Conservation (phyloP, 1,140 invertebrate genomes). For the Trachelipus rathkii region DNA sequence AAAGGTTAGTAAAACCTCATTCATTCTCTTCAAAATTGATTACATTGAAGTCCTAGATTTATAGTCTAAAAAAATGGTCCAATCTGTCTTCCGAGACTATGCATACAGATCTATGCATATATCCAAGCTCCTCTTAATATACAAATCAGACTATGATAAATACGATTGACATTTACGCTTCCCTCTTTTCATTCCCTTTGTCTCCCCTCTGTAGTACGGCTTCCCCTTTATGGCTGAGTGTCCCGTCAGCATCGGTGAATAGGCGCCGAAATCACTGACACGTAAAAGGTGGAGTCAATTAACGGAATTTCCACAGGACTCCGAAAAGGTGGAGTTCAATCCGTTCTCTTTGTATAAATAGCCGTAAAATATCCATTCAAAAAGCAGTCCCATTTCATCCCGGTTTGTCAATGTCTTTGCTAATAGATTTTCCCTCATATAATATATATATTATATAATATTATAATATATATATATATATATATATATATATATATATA, state of each 20-base stretch:
- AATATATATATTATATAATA: too few species aligned
- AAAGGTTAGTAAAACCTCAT: too few species aligned
- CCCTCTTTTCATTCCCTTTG: background rate
- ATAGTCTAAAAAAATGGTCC: too few species aligned
- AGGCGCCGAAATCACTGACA: background rate
- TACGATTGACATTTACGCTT: background rate
- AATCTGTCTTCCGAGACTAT: too few species aligned
- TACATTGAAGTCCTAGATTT: too few species aligned
- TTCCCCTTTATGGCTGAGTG: background rate
- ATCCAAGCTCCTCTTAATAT: too few species aligned
- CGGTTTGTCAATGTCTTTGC: background rate
- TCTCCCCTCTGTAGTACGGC: too few species aligned
- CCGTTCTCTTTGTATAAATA: conserved; percentile 3
- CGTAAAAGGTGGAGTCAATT: conserved; percentile 2
- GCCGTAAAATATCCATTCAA: conserved; percentile 10
- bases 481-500: too few species aligned
- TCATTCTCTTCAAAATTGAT: too few species aligned
- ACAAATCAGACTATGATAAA: too few species aligned
- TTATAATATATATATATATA: too few species aligned
- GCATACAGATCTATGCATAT: too few species aligned
- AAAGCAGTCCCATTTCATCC: conserved; percentile 3
- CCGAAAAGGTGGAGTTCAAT: background rate
- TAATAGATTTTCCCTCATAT: background rate
- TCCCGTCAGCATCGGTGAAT: conserved; percentile 1
- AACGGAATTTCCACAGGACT: background rate